phyloP scores from a whole-genome alignment of 2,113 vertebrate genomes.

The Pterocles burchelli region DNA sequence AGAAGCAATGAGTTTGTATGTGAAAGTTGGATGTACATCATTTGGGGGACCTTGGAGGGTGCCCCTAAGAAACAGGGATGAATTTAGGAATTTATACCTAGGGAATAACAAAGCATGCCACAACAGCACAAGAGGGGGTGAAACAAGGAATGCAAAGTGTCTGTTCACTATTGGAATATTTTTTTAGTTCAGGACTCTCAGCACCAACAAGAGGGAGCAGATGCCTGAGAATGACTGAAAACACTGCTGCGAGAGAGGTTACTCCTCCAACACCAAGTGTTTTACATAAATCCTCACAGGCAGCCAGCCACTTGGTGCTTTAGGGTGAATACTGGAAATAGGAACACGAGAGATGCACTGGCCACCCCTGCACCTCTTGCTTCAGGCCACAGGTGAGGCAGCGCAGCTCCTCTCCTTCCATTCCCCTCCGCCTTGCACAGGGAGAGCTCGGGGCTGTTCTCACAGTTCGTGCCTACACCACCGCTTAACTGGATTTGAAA shows the following conservation, averaged over 20 bases:
- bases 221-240: not conserved
- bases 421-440: not conserved
- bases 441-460: not conserved
- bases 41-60: fast-evolving
- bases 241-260: not conserved
- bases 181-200: not conserved
- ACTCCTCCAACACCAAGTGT: not conserved
- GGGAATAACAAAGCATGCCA: not conserved
- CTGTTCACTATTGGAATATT: not conserved
- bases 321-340: not conserved
- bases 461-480: not conserved
- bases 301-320: not conserved
- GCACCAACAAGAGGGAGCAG: not conserved
- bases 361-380: not conserved
- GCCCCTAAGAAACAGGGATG: not conserved
- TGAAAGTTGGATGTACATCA: not conserved
- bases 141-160: not conserved
- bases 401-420: not conserved
- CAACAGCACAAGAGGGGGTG: not conserved
- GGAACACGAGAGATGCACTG: not conserved
- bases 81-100: not conserved
- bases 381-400: not conserved
- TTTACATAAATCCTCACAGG: not conserved
- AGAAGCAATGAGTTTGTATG: not conserved
- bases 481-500: not conserved